Conservation (phyloP, 1,140 invertebrate genomes). For the Brachionus rotundiformis region DNA sequence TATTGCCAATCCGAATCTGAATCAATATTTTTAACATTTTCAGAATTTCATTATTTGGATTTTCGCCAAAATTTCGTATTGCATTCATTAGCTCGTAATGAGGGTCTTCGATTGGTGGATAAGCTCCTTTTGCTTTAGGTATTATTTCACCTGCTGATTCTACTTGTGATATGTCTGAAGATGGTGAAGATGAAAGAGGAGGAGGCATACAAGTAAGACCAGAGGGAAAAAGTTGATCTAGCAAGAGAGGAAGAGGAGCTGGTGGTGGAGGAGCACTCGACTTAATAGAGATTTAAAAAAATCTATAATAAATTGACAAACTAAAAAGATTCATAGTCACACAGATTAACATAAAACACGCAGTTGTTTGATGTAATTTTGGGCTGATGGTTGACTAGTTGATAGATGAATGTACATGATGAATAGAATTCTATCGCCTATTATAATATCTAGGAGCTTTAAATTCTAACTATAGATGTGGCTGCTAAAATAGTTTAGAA, state of each 20-base stretch:
- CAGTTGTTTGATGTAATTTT: too few species aligned
- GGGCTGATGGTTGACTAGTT: too few species aligned
- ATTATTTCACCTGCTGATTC: background rate
- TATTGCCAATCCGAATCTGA: background rate
- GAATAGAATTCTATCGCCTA: background rate
- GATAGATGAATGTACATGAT: background rate
- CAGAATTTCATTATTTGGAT: background rate
- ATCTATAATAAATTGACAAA: too few species aligned
- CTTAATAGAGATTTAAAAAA: background rate
- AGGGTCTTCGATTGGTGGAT: background rate
- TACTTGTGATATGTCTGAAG: background rate
- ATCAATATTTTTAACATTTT: slow-evolving; percentile 1
- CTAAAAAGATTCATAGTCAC: too few species aligned
- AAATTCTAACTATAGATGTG: background rate
- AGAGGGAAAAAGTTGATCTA: background rate
- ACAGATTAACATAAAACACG: too few species aligned
- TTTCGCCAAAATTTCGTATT: background rate
- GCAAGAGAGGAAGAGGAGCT: background rate
- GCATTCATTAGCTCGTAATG: background rate
- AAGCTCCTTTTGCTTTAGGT: background rate
- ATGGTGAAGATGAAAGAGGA: background rate
- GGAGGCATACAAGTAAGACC: background rate
- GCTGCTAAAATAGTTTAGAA: background rate
- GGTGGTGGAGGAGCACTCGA: background rate
- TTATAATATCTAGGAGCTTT: background rate